A percentile compares a stretch with the other conserved stretches of the same genome.
Evolutionary conservation across 1,140 invertebrate species (phyloP).

Genomic region (Trypoxylus dichotomus): DNA sequence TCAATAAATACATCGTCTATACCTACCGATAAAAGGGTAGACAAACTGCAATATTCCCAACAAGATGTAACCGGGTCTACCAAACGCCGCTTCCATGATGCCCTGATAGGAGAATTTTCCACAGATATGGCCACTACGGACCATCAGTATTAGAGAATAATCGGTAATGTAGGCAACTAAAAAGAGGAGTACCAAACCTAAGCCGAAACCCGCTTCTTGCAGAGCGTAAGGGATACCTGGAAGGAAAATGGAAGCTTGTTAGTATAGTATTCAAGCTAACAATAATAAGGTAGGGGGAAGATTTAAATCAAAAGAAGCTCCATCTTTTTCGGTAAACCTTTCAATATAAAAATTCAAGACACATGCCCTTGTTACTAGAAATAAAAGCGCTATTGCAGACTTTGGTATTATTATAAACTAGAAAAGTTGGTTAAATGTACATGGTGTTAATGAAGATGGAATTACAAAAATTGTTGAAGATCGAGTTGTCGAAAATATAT

Average conservation of each 20-base stretch:
- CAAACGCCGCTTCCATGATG: conserved; percentile 81
- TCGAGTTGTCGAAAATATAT: no score
- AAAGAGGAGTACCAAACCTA: conserved; percentile 74
- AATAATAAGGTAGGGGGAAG: no score
- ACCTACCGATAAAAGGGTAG: conserved; percentile 84
- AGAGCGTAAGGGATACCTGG: conserved; percentile 81
- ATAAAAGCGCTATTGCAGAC: no score
- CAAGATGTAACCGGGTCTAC: conserved; percentile 76
- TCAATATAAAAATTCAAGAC: no score
- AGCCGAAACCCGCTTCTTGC: conserved; percentile 77
- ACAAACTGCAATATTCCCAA: conserved; percentile 79
- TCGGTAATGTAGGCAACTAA: conserved; percentile 79
- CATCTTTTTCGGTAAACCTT: no score
- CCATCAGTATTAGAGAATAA: conserved; percentile 82
- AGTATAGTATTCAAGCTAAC: no score
- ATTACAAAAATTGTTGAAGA: no score
- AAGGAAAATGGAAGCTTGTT: conserved; percentile 32
- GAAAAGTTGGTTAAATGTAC: no score
- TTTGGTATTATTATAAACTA: no score
- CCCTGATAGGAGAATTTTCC: conserved; percentile 84
- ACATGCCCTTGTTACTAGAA: no score
- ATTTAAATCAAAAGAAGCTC: no score
- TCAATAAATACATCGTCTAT: background rate
- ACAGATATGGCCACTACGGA: conserved; percentile 76
- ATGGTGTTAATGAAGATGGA: no score